Evolutionary conservation across 2,797 vertebrate species (phyloP), one percentile per base, ranked within the genome.

Genomic region (Halcyon leucocephala): DNA sequence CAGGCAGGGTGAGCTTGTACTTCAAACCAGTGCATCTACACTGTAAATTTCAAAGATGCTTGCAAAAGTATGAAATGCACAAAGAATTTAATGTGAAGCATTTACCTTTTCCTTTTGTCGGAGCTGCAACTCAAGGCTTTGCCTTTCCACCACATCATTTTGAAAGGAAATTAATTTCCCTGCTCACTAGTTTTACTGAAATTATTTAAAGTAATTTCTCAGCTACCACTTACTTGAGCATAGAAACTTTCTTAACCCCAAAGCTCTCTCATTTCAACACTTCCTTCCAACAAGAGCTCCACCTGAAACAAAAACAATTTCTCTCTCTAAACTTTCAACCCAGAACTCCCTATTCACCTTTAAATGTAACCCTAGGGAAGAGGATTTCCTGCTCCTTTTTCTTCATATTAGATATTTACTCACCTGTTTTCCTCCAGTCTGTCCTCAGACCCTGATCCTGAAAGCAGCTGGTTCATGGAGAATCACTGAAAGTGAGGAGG

Each of bases 111-210:
- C 48, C 70, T 79, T 95, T 90, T 60, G 41, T 80, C 78, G 55
- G 42, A 93, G 76, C 41, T 49, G 35, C 37, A 89, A 79, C 66
- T 62, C 28, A 60, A 71, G 48, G 73, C 57, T 95, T 82, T 79
- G 89, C 82, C 51, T 86, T 70, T 49, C 83, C 10, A 18, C 41
- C 52, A 9, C 74, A 29, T 24, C 14, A 1, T 54, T 86, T 42
- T 42, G 57, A 79, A 90, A 92, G 73, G 81, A 93, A 97, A 96
- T 89, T 77, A 60, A 93, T 91, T 94, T 90, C 71, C 90, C 80
- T 92, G 78, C 66, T 96, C 73, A 18, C 64, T 19, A 33, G n/a
- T 54, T 90, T 70, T 42, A 84, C 42, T 84, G 89, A 70, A 90
- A 88, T 86, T 90, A 82, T 91, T 90, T 73, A 70, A 91, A 82